Percentiles rank a stretch among this genome's conserved stretches.
Evolutionary conservation across 92 coral and sea anemone genomes (phyloP).

Genomic region (Virgularia gustaviana): DNA sequence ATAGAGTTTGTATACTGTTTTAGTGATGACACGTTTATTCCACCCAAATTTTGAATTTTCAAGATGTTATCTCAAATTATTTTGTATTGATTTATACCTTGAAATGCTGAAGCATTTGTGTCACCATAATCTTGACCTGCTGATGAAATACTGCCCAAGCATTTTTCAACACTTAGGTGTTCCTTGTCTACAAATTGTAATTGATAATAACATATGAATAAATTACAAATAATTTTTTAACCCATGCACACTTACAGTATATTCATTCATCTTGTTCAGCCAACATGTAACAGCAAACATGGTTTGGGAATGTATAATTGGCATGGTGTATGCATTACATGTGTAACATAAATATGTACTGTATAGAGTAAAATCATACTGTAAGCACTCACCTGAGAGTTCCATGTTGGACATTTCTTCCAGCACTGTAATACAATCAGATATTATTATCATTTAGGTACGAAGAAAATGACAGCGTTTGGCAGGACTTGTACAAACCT

Average conservation of each 20-base stretch:
- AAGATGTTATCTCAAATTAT: no score
- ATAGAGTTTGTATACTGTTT: no score
- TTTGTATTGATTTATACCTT: background rate
- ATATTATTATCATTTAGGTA: background rate
- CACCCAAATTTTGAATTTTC: no score
- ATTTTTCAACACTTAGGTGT: background rate
- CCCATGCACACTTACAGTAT: no score
- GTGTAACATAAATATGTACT: background rate
- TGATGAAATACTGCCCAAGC: background rate
- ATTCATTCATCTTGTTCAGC: no score
- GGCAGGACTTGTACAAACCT: background rate
- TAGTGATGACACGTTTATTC: no score
- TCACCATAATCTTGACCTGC: background rate
- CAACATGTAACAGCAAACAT: no score
- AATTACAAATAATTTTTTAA: no score
- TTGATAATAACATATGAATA: no score
- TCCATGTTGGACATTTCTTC: background rate
- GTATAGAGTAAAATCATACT: background rate
- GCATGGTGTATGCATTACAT: background rate
- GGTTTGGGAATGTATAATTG: no score
- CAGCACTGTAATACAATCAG: background rate
- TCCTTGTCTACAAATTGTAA: background rate
- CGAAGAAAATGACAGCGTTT: background rate
- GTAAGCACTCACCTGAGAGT: background rate
- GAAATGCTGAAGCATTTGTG: background rate